Evolutionary conservation across 2,888 invertebrate species (phyloP).

Genomic region (Onchidella celtica): DNA sequence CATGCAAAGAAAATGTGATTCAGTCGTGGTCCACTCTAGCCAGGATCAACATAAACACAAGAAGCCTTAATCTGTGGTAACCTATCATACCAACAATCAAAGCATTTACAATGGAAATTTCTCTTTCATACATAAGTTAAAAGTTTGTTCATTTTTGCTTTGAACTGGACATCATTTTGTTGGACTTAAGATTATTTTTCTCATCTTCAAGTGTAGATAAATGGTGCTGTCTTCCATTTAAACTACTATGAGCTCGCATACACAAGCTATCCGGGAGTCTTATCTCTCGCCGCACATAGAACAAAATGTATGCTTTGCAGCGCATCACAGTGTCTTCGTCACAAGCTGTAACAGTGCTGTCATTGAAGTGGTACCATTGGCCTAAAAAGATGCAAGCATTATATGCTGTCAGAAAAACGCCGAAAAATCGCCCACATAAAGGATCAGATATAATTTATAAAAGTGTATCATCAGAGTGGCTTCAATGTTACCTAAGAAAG

Average conservation of each 20-base stretch:
- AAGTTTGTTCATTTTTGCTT: neutral
- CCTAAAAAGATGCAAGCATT: slow-evolving; percentile 76
- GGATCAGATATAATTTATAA: neutral
- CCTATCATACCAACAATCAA: neutral
- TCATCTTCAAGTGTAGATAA: neutral
- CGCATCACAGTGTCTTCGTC: slow-evolving; percentile 86
- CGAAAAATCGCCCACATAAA: too few relatives aligned
- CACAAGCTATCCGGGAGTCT: slow-evolving; percentile 67
- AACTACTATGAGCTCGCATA: slow-evolving; percentile 41
- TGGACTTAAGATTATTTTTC: neutral
- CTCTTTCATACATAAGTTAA: neutral
- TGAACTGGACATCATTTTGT: neutral
- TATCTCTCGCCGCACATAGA: slow-evolving; percentile 88
- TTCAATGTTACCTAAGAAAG: neutral
- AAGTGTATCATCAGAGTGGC: neutral
- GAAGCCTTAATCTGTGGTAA: too few relatives aligned
- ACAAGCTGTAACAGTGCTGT: slow-evolving; percentile 88
- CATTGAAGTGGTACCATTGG: slow-evolving; percentile 93
- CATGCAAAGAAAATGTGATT: too few relatives aligned
- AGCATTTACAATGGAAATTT: neutral
- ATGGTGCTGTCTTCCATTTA: slow-evolving; percentile 38
- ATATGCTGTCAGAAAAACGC: too few relatives aligned
- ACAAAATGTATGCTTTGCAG: slow-evolving; percentile 92
- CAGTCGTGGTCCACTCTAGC: too few relatives aligned
- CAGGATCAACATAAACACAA: too few relatives aligned